Evolutionary conservation across 2,888 invertebrate species (phyloP), one percentile per base, ranked within the genome.

Genomic region (Andrena camellia): DNA sequence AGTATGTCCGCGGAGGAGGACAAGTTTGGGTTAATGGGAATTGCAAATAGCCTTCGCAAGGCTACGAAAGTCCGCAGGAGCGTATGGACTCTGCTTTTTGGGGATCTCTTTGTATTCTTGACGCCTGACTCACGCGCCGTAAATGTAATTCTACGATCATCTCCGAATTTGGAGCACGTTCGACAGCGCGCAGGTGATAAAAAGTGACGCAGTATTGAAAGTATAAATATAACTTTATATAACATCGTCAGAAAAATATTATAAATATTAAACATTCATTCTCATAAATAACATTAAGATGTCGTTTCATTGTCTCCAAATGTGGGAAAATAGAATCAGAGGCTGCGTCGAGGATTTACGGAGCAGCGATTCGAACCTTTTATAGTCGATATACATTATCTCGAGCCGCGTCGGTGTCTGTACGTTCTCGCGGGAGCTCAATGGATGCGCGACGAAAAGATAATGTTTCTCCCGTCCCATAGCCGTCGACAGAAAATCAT

Each of bases 211-310:
- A 68, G 62, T 13, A 6, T 86, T 85, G 84, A 90, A 92, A 92
- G 92, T 92, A 92, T 92, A 91, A 92, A 91, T 92, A 91, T 92
- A 92, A 91, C 87, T 91, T 90, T 90, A 88, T 92, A 86, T 90
- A 89, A 90, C 85, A 92, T 90, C 75, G 79, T 91, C 89, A 87
- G 87, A 91, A 92, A 90, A 92, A 91, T 91, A 92, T 92, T 87
- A 90, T 90, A 91, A 90, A 91, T 90, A 89, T 91, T 86, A 76
- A 86, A 88, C 83, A 81, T 87, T 83, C 60, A 84, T 83, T 88
- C 78, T 88, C 82, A 83, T 85, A 90, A 88, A 86, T 88, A 90
- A 89, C 84, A 64, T 81, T 81, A 86, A 85, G 66, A 76, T 74
- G 74, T 81, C 33, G 54, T 69, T 86, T 57, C 77, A 67, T 69